Evolutionary conservation across 2,113 vertebrate species (phyloP), one percentile per base, ranked within the genome.

Genomic region (Australoheros scitulus): DNA sequence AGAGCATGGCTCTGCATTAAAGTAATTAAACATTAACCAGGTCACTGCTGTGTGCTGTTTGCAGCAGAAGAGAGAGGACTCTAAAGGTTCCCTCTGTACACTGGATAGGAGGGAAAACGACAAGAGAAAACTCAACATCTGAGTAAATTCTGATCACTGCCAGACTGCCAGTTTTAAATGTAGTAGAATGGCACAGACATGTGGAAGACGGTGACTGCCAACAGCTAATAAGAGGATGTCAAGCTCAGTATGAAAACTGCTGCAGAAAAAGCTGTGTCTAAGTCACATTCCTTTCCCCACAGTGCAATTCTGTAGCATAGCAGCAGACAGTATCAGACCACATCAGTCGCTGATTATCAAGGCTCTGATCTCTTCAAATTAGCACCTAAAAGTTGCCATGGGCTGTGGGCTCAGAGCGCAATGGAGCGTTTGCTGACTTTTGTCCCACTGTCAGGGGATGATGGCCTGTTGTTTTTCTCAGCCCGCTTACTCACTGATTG

Each of bases 11-110:
- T 89, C 84, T 87, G 84, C 88, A 90, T 88, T 93, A 90, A 81
- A 86, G 82, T 80, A 77, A 94, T 94, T 91, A 94, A 94, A 94
- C 91, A 94, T 94, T 92, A 89, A 94, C 50, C 83, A 93, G 88
- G 81, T 84, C 86, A 86, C 89, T 91, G 76, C 80, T 85, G 80
- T 88, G 82, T 76, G 75, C 82, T 76, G 52, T 87, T 61, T 85
- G 77, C 82, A 84, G 17, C 26, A 64, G 34, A 76, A 81, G 26
- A 43, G 26, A 52, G 47, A 76, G 22, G 26, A 24, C 43, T 87
- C 34, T 65, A n/a, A 50, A 20, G 15, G 24, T 0, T 70, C 65
- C 24, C 65, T 70, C 65, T 52, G 24, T 3, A 20, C 50, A 52
- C 50, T 56, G 4, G 9, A 82, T 55, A 47, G 17, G 6, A 38